These are phyloP conservation scores for Rhagium mordax DNA, from an alignment of 2,888 invertebrate genomes.

Conservation along the genomic window DNA sequence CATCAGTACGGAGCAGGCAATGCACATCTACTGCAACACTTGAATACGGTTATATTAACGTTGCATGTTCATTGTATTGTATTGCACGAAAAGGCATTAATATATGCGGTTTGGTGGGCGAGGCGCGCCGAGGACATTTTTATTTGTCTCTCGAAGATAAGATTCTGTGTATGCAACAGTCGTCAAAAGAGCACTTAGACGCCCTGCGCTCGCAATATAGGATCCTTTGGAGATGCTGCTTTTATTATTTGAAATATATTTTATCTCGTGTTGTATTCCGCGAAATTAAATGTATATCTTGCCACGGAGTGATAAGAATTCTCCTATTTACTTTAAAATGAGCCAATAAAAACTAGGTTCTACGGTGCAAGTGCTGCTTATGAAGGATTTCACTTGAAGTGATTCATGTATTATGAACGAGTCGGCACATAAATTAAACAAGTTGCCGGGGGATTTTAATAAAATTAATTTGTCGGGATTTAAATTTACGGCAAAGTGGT, in stretches of 20 bases:
- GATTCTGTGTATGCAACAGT: conserved; percentile 38
- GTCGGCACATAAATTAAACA: background rate
- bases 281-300: conserved; percentile 33
- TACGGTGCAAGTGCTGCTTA: conserved; percentile 6
- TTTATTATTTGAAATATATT: conserved; percentile 35
- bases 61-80: conserved; percentile 6
- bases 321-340: conserved; percentile 9
- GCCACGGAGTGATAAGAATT: conserved; percentile 19
- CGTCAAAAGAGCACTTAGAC: conserved; percentile 39
- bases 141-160: conserved; percentile 32
- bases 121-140: conserved; percentile 25
- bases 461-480: background rate
- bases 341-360: conserved; percentile 24
- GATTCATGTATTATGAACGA: conserved; percentile 5
- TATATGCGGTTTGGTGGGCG: conserved; percentile 25
- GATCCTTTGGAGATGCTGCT: conserved; percentile 3
- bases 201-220: conserved; percentile 18
- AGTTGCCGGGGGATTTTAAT: background rate
- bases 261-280: conserved; percentile 28
- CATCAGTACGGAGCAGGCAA: too few relatives aligned
- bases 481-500: background rate
- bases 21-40: too few relatives aligned
- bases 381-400: background rate
- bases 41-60: too few relatives aligned
- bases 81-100: conserved; percentile 15